phyloP scores from a whole-genome alignment of 2,113 vertebrate genomes.

The Eonycteris spelaea region DNA sequence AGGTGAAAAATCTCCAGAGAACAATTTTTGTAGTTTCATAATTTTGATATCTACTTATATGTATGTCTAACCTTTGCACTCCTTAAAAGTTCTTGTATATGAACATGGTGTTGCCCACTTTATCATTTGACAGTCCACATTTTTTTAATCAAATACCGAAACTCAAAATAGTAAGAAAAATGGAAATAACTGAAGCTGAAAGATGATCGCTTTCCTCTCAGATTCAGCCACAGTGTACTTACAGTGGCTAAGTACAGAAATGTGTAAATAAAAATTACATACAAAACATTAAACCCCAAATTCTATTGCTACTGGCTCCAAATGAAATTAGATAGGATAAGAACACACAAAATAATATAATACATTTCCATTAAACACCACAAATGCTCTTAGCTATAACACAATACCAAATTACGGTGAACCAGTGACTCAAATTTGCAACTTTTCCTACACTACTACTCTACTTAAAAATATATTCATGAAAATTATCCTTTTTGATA shows the following conservation, averaged over 20 bases:
- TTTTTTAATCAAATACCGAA: not conserved
- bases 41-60: not conserved
- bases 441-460: not conserved
- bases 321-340: not conserved
- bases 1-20: not conserved
- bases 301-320: not conserved
- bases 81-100: not conserved
- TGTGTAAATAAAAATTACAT: not conserved
- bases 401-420: not conserved
- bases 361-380: not conserved
- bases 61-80: not conserved
- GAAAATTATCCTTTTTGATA: not conserved
- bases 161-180: slow-evolving; percentile 6
- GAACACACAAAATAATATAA: not conserved
- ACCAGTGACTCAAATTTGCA: not conserved
- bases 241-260: not conserved
- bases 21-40: not conserved
- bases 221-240: not conserved
- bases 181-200: not conserved
- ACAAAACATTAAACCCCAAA: not conserved
- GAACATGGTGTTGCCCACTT: not conserved
- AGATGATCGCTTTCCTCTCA: not conserved
- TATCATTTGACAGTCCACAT: not conserved
- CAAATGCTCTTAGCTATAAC: not conserved
- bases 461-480: not conserved